Evolutionary conservation across 2,797 vertebrate genomes (phyloP).

Genomic region (Epinephelus coioides): DNA sequence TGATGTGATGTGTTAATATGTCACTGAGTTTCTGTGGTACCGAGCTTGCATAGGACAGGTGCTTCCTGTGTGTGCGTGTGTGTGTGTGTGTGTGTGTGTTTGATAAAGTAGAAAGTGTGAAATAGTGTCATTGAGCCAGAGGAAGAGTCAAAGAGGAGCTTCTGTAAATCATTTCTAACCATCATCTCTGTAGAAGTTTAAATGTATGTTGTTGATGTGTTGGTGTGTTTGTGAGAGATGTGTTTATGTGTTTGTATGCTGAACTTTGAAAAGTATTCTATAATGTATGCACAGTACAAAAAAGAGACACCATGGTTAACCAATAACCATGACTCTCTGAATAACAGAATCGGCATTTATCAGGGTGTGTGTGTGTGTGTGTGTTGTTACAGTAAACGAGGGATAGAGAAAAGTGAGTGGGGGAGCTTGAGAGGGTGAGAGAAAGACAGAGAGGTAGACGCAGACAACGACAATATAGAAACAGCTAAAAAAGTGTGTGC

Average conservation of each 20-base stretch:
- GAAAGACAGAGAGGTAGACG: background rate
- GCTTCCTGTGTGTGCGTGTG: slow-evolving; percentile 83
- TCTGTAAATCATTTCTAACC: slow-evolving; percentile 14
- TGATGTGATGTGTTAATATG: slow-evolving; percentile 59
- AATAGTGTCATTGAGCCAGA: slow-evolving; percentile 3
- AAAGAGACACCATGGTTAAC: background rate
- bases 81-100: slow-evolving; percentile 35
- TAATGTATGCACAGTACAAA: background rate
- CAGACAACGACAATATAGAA: background rate
- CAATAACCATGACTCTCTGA: background rate
- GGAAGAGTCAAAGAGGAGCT: background rate
- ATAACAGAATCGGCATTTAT: background rate
- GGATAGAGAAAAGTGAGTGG: background rate
- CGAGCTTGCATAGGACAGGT: slow-evolving; percentile 81
- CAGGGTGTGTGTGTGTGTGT: background rate
- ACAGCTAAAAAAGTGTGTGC: slow-evolving; percentile 26
- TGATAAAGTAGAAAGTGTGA: slow-evolving; percentile 16
- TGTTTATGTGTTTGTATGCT: background rate
- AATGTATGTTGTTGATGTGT: slow-evolving; percentile 27
- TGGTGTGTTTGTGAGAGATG: slow-evolving; percentile 32
- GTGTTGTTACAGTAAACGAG: background rate
- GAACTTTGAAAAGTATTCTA: background rate
- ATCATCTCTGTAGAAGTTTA: background rate
- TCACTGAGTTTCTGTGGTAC: slow-evolving; percentile 79
- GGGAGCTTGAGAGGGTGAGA: background rate